Evolutionary conservation across 2,797 vertebrate species (phyloP), one percentile per base, ranked within the genome.

Genomic region (Xyrichtys novacula): DNA sequence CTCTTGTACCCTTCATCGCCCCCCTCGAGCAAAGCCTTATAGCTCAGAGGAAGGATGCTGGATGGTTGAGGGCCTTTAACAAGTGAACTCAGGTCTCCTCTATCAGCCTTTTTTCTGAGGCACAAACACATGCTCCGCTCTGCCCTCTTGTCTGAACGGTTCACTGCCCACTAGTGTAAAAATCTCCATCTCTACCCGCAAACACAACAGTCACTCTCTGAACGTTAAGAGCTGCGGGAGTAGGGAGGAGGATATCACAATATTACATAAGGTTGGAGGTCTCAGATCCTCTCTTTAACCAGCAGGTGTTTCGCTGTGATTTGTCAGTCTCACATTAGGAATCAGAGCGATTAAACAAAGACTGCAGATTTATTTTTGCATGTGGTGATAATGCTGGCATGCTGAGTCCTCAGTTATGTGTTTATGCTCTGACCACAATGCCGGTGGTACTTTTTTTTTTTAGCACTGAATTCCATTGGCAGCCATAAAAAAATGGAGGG

Each of bases 391-490:
- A 80, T 71, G 64, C 80, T 90, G 81, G 56, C 76, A 81, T 74
- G 80, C 85, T 72, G 75, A 78, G 67, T 71, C 79, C 66, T 80
- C 50, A 67, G 74, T 89, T 80, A 84, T 87, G 82, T 84, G 84
- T 86, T 88, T 83, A 76, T 65, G 81, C 85, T 79, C 78, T 64
- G 83, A 88, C 89, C 89, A 79, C 86, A 88, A 68, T 74, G 76
- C 71, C 42, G 22, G 59, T 80, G 89, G 87, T 89, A 84, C n/a
- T n/a, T n/a, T 34, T 12, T 12, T 91, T 88, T 90, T 81, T 71
- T 53, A 77, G 80, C 64, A 57, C 78, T 65, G 70, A 83, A 90
- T 91, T 90, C 89, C 88, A 90, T 80, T 85, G 85, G 69, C 80
- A 85, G 85, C 69, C 63, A 50, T 61, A 62, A 55, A 59, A 71